phyloP scores from a whole-genome alignment of 2,797 vertebrate species.

The Mus minutoides region DNA sequence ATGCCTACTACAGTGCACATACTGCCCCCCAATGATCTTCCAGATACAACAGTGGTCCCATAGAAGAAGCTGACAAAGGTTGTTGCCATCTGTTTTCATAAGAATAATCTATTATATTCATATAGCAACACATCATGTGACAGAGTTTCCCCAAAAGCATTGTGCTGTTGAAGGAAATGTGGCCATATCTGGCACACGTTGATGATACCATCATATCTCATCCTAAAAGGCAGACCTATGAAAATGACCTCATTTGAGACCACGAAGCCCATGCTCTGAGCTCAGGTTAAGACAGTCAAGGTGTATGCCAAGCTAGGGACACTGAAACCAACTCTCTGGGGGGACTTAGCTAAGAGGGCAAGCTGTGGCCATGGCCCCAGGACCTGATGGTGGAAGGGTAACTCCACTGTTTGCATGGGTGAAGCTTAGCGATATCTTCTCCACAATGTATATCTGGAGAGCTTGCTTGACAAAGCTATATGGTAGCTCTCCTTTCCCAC shows the following conservation, averaged over 20 bases:
- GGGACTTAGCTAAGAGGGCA: neutral
- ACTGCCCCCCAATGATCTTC: neutral
- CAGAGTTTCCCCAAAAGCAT: neutral
- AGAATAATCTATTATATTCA: neutral
- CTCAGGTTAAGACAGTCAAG: no score
- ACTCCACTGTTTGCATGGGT: neutral
- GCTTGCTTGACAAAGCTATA: neutral
- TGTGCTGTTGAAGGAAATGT: neutral
- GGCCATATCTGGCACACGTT: neutral
- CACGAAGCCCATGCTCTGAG: neutral
- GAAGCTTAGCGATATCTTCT: neutral
- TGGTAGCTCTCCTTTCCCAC: neutral
- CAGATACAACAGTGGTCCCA: neutral
- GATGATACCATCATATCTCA: neutral
- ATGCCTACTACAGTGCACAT: neutral
- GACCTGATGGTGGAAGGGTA: no score
- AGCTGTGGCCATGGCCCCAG: neutral
- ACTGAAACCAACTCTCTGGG: neutral
- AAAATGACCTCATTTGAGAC: neutral
- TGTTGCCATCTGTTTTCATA: neutral
- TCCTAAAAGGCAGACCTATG: neutral
- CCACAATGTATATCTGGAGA: neutral
- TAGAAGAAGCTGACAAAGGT: neutral
- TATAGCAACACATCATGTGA: neutral
- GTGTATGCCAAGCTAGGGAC: neutral